phyloP scores from a whole-genome alignment of 2,888 invertebrate species.

The Myopa testacea region DNA sequence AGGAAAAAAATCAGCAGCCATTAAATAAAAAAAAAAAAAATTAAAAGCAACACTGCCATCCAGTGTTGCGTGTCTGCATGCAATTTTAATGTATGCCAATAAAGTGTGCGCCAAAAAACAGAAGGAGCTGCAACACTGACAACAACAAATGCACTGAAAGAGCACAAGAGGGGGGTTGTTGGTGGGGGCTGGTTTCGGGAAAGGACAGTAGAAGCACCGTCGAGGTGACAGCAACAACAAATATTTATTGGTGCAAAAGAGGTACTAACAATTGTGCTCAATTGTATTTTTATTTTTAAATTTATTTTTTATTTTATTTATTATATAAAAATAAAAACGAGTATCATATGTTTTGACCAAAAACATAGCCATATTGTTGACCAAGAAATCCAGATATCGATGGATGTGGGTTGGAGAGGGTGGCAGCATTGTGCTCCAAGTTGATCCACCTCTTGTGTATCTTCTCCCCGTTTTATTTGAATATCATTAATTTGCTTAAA shows the following conservation, averaged over 20 bases:
- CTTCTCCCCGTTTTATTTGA: background rate
- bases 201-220: background rate
- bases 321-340: no score
- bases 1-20: background rate
- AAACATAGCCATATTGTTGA: no score
- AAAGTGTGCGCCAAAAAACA: conserved; percentile 24
- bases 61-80: conserved; percentile 66
- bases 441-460: no score
- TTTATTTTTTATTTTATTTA: no score
- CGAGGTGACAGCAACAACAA: conserved; percentile 10
- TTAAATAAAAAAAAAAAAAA: background rate
- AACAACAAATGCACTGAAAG: background rate
- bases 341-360: no score
- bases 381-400: no score
- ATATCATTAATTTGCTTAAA: conserved; percentile 1
- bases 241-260: background rate
- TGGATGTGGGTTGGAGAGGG: no score
- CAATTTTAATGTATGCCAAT: conserved; percentile 62
- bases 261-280: no score
- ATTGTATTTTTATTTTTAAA: no score
- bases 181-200: background rate
- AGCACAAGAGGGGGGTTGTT: background rate
- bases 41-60: background rate
- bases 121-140: background rate
- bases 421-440: no score